A percentile compares a stretch with the other conserved stretches of the same genome.
Conservation (phyloP, 2,888 invertebrate species). For the Meandrusa payeni region DNA sequence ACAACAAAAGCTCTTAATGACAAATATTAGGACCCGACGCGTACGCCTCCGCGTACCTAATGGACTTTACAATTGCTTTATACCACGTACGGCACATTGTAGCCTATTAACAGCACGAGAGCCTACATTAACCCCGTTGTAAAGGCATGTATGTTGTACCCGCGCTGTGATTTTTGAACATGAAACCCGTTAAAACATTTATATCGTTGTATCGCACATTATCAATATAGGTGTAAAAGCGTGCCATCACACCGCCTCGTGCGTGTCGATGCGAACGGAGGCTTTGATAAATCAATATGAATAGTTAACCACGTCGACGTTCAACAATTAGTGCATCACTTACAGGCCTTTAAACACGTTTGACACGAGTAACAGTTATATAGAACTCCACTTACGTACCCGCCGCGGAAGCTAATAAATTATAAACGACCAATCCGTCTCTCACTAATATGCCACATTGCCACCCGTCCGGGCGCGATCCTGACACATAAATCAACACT, state of each 20-base stretch:
- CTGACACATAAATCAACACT: conserved; percentile 67
- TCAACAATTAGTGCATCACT: conserved; percentile 35
- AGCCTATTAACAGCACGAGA: conserved; percentile 50
- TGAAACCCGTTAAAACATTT: neutral
- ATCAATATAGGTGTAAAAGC: conserved; percentile 5
- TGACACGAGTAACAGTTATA: conserved; percentile 40
- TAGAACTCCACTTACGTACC: conserved; percentile 35
- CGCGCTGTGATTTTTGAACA: conserved; percentile 4
- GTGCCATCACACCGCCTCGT: neutral
- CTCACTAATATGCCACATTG: conserved; percentile 64
- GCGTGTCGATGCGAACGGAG: conserved; percentile 10
- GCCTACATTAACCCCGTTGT: conserved; percentile 44
- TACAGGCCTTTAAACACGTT: conserved; percentile 37
- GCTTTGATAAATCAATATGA: conserved; percentile 28
- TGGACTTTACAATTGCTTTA: conserved; percentile 69
- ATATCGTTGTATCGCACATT: neutral
- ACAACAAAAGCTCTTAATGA: conserved; percentile 71
- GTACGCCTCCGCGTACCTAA: conserved; percentile 59
- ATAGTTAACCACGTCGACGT: conserved; percentile 29
- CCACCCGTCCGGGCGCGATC: conserved; percentile 54
- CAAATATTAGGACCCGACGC: conserved; percentile 59
- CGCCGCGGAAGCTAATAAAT: conserved; percentile 56
- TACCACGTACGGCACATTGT: conserved; percentile 45
- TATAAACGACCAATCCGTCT: conserved; percentile 58
- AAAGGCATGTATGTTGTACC: conserved; percentile 26